Percentiles rank a stretch among this genome's conserved stretches.
Evolutionary conservation across 1,140 invertebrate genomes (phyloP).

Genomic region (Anoplophora glabripennis): DNA sequence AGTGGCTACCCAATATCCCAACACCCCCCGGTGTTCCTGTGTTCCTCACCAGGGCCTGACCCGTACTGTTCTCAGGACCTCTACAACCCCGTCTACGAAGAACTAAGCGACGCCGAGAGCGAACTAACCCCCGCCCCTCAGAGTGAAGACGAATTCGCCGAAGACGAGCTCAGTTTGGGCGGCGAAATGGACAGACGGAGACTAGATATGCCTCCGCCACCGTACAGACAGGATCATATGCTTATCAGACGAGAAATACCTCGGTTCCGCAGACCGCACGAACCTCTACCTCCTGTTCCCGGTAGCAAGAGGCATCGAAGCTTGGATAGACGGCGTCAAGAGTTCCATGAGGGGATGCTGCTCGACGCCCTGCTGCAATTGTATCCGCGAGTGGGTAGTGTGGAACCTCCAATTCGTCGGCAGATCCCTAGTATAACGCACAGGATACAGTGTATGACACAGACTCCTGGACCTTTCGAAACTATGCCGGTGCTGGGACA

Average conservation of each 20-base stretch:
- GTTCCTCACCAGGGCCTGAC: constrained; percentile 66
- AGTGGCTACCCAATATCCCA: constrained; percentile 56
- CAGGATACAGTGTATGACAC: constrained; percentile 54
- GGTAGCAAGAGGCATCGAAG: constrained; percentile 53
- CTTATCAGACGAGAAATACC: constrained; percentile 39
- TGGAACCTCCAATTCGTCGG: constrained; percentile 33
- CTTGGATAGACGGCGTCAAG: constrained; percentile 56
- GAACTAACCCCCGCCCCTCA: constrained; percentile 55
- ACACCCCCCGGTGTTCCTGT: constrained; percentile 61
- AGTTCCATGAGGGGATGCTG: constrained; percentile 66
- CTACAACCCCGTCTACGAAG: constrained; percentile 70
- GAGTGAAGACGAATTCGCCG: constrained; percentile 68
- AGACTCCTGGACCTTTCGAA: constrained; percentile 55
- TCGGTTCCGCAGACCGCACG: constrained; percentile 43
- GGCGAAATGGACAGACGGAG: constrained; percentile 52
- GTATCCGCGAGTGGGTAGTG: constrained; percentile 58
- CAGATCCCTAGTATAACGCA: constrained; percentile 50
- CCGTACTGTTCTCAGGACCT: constrained; percentile 65
- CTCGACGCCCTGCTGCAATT: constrained; percentile 62
- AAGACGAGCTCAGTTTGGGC: constrained; percentile 63
- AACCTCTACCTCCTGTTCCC: constrained; percentile 48
- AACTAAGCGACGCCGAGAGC: constrained; percentile 64
- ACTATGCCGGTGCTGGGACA: constrained; percentile 57
- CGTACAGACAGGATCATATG: constrained; percentile 38
- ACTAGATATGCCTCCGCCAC: constrained; percentile 50